Evolutionary conservation across 2,113 vertebrate species (phyloP), one percentile per base, ranked within the genome.

Genomic region (Noctilio leporinus): DNA sequence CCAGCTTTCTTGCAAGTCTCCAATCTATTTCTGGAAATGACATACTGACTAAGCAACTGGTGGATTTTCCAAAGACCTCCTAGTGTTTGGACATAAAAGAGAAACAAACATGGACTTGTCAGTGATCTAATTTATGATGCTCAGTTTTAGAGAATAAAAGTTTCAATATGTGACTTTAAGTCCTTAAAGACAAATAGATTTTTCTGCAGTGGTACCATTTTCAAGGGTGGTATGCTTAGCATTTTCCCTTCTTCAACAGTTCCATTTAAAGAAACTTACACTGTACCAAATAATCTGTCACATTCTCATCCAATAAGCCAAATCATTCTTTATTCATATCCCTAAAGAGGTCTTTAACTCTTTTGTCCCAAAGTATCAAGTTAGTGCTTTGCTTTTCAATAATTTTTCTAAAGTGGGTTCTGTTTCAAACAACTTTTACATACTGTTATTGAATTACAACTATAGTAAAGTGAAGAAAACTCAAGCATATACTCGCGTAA

Each of bases 81-180:
- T 59, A 77, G 64, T 67, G 84, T 92, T 83, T 93, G 57, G 67
- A 96, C 94, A 69, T 87, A 40, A 91, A 86, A 77, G 47, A 55
- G 45, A 49, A 24, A 91, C 62, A 67, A 93, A 94, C 40, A 83
- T 16, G 38, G 45, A 70, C 85, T 84, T 95, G 38, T 80, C 87
- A 89, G n/a, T 65, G 49, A 93, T 33, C 20, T 93, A 75, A 90
- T 95, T 89, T 78, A 89, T 84, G 80, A 19, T 70, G 24, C 35
- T 89, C 86, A 43, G 35, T 76, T 83, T 95, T 59, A 93, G 84
- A 86, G 80, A 89, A 87, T 72, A 59, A 92, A 94, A 84, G 55
- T 72, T 96, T 93, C 83, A 89, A 77, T 57, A 64, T 95, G 73
- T 62, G 47, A 76, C 65, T 90, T 73, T 64, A 84, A 73, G 43